phyloP scores from a whole-genome alignment of 1,140 invertebrate genomes.

The Pararge aegeria region DNA sequence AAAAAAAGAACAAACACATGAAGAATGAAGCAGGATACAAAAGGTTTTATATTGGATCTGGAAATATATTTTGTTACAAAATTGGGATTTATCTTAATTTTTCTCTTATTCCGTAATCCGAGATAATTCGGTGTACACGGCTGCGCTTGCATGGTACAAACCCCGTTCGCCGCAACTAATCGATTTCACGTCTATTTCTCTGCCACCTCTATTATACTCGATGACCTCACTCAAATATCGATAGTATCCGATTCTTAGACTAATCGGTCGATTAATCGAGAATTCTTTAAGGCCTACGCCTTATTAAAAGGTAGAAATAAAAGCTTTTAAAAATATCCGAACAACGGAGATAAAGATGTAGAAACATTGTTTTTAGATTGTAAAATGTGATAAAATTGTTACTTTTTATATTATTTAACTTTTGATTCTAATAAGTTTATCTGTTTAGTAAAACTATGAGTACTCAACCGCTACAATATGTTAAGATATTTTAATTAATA shows the following conservation, averaged over 20 bases:
- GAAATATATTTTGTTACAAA: neutral
- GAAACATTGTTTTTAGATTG: neutral
- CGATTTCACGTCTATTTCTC: slow-evolving; percentile 51
- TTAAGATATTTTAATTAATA: too few relatives aligned
- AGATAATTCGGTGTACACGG: slow-evolving; percentile 39
- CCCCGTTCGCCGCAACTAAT: slow-evolving; percentile 36
- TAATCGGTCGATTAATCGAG: slow-evolving; percentile 33
- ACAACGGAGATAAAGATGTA: neutral
- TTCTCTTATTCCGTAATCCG: slow-evolving; percentile 30
- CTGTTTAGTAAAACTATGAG: too few relatives aligned
- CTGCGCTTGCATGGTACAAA: slow-evolving; percentile 33
- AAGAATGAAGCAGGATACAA: too few relatives aligned
- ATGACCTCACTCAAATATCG: slow-evolving; percentile 38
- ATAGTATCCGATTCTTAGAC: slow-evolving; percentile 28
- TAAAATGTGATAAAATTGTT: slow-evolving; percentile 1
- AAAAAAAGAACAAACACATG: too few relatives aligned
- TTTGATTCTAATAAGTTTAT: neutral
- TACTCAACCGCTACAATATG: too few relatives aligned
- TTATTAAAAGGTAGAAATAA: slow-evolving; percentile 7
- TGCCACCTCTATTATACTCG: slow-evolving; percentile 38
- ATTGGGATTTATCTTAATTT: slow-evolving; percentile 14
- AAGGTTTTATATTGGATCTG: too few relatives aligned
- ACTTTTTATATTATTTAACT: neutral
- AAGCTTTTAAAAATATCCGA: neutral
- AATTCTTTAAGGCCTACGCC: slow-evolving; percentile 13